Evolutionary conservation across 2,888 invertebrate species (phyloP).

Genomic region (Pachycephus smyrnensis): DNA sequence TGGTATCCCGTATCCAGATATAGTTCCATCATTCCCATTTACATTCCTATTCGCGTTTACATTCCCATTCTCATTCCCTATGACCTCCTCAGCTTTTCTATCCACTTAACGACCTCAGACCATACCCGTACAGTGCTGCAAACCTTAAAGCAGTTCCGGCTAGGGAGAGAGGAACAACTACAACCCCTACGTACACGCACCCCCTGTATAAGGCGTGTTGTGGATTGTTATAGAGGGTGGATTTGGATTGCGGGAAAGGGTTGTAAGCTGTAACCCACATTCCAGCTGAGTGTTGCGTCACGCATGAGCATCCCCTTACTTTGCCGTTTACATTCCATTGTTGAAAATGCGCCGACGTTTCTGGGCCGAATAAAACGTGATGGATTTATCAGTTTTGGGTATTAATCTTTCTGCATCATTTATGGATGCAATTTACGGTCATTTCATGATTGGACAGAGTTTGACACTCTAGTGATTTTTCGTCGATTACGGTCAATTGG

Average conservation of each 20-base stretch:
- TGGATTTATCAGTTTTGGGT: background rate
- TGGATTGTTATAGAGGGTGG: background rate
- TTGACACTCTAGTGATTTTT: background rate
- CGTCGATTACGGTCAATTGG: background rate
- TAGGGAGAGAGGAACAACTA: background rate
- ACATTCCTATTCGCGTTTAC: slow-evolving; percentile 20
- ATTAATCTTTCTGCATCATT: background rate
- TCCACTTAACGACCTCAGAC: background rate
- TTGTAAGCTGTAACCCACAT: background rate
- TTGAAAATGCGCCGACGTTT: background rate
- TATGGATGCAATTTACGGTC: background rate
- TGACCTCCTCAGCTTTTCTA: slow-evolving; percentile 27
- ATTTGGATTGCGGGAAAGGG: background rate
- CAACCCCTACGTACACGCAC: background rate
- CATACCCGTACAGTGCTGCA: background rate
- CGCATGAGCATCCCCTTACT: background rate
- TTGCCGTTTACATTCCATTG: background rate
- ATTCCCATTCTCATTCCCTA: slow-evolving; percentile 43
- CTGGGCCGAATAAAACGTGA: background rate
- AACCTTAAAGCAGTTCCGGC: background rate
- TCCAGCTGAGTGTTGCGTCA: background rate
- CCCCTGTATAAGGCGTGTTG: background rate
- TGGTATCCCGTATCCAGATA: background rate
- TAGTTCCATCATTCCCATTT: background rate
- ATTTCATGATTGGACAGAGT: background rate